These are phyloP conservation scores for Athalia rosae DNA, from an alignment of 2,888 invertebrate genomes.

Conservation along the genomic window DNA sequence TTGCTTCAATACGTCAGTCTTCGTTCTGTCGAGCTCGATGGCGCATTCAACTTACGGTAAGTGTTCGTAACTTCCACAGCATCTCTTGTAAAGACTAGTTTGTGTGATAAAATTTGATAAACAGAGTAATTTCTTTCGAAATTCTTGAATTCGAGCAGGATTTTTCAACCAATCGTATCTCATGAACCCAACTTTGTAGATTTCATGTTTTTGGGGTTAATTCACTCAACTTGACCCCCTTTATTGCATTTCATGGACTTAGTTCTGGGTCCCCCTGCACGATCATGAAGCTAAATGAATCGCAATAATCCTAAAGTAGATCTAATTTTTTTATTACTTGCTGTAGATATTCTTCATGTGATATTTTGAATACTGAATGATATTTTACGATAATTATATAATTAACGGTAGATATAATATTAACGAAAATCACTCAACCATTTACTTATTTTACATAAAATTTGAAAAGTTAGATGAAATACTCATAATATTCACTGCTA, in stretches of 20 bases:
- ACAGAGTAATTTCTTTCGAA: too few relatives aligned
- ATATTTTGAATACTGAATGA: not conserved
- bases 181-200: not conserved
- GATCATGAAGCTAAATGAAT: not conserved
- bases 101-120: too few relatives aligned
- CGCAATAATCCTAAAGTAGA: not conserved
- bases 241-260: not conserved
- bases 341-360: slow-evolving; percentile 1
- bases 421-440: not conserved
- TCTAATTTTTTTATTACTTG: not conserved
- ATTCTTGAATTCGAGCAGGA: too few relatives aligned
- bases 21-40: too few relatives aligned
- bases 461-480: slow-evolving; percentile 33
- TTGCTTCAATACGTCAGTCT: too few relatives aligned
- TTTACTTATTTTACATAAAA: slow-evolving; percentile 19
- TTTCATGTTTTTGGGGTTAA: slow-evolving; percentile 5
- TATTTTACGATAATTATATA: not conserved
- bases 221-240: slow-evolving; percentile 9
- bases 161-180: not conserved
- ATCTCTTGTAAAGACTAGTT: too few relatives aligned
- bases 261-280: slow-evolving; percentile 8
- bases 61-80: too few relatives aligned
- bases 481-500: slow-evolving; percentile 22
- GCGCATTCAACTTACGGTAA: too few relatives aligned
- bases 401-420: not conserved